Evolutionary conservation across 2,888 invertebrate genomes (phyloP).

Genomic region (Limnephilus rhombicus): DNA sequence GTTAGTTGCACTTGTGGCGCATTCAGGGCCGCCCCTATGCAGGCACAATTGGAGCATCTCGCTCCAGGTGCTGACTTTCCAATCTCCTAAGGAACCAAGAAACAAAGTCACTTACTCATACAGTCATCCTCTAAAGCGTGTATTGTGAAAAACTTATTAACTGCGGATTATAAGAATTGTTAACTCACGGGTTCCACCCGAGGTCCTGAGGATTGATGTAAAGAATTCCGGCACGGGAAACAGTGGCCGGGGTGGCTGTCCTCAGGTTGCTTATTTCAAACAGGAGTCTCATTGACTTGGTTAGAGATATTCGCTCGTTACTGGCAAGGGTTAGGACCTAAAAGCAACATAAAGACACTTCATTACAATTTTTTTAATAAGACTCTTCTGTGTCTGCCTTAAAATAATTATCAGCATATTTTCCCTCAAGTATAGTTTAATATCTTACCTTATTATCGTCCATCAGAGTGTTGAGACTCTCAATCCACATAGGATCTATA

Average conservation of each 20-base stretch:
- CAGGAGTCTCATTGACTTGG: slow-evolving; percentile 91
- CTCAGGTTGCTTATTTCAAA: slow-evolving; percentile 95
- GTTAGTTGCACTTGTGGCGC: too few relatives aligned
- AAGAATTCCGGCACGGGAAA: slow-evolving; percentile 95
- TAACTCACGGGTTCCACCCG: slow-evolving; percentile 92
- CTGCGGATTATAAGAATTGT: slow-evolving; percentile 69
- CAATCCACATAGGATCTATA: slow-evolving; percentile 99
- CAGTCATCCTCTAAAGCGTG: too few relatives aligned
- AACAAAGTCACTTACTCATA: too few relatives aligned
- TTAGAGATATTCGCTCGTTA: slow-evolving; percentile 95
- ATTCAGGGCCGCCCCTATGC: too few relatives aligned
- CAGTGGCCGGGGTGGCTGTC: slow-evolving; percentile 97
- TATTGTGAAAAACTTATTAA: not conserved
- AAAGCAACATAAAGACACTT: not conserved
- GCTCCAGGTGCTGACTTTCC: too few relatives aligned
- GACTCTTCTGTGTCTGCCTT: not conserved
- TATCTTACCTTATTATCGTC: slow-evolving; percentile 92
- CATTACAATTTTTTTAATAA: not conserved
- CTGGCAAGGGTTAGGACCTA: slow-evolving; percentile 93
- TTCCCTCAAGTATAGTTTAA: too few relatives aligned
- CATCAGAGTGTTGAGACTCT: slow-evolving; percentile 97
- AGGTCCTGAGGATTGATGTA: slow-evolving; percentile 96
- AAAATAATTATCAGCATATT: not conserved
- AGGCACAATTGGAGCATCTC: too few relatives aligned
- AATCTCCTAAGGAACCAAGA: too few relatives aligned